Conservation (phyloP, 2,113 vertebrate species). For the Zeus faber region DNA sequence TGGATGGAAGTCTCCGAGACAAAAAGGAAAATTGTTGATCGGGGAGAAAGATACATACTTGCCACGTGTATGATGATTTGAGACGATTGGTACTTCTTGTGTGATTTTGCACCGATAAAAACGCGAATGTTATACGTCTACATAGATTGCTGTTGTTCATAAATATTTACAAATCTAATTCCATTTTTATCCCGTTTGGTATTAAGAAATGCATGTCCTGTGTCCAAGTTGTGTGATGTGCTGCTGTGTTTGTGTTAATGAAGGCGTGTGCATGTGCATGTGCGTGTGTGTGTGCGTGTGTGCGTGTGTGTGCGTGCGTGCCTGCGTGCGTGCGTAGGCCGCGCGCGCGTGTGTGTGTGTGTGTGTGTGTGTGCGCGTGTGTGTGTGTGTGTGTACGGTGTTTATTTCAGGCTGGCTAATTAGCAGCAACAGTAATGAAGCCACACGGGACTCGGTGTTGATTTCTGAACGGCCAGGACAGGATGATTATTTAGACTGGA, state of each 20-base stretch:
- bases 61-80: too few species aligned
- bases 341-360: too few species aligned
- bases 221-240: conserved; percentile 56
- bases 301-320: too few species aligned
- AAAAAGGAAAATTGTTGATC: too few species aligned
- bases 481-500: conserved; percentile 68
- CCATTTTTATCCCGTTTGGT: conserved; percentile 30
- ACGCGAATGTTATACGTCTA: background rate
- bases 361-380: too few species aligned
- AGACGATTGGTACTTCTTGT: too few species aligned
- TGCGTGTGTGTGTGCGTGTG: too few species aligned
- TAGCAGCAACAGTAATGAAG: conserved; percentile 74
- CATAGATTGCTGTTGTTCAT: background rate
- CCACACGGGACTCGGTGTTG: conserved; percentile 67
- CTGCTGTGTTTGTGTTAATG: conserved; percentile 65
- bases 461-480: conserved; percentile 63
- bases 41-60: too few species aligned
- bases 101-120: too few species aligned
- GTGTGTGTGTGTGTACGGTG: conserved; percentile 64
- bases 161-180: background rate
- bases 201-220: conserved; percentile 46
- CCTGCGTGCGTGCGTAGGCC: too few species aligned
- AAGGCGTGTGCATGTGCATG: too few species aligned
- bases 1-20: too few species aligned
- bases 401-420: conserved; percentile 72